These are phyloP conservation scores for Dendrolimus punctatus DNA, from an alignment of 1,140 invertebrate species.

Conservation along the genomic window DNA sequence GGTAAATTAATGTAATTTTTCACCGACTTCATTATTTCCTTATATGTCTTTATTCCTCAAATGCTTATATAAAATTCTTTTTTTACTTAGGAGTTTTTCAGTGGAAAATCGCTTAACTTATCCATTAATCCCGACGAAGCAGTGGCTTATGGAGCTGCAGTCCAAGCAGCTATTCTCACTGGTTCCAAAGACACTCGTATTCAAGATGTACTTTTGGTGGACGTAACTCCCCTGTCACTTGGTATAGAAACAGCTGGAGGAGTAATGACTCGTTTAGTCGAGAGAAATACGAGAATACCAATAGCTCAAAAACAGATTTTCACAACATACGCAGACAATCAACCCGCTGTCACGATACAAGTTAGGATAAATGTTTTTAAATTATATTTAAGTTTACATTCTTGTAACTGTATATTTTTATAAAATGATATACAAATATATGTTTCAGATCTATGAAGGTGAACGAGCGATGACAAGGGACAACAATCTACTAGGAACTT, in stretches of 20 bases:
- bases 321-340: conserved; percentile 77
- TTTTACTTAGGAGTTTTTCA: conserved; percentile 73
- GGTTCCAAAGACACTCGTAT: conserved; percentile 80
- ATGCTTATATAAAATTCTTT: neutral
- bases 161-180: conserved; percentile 83
- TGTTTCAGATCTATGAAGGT: conserved; percentile 80
- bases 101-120: conserved; percentile 77
- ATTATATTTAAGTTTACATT: no score
- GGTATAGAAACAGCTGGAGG: conserved; percentile 81
- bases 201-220: conserved; percentile 83
- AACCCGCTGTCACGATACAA: conserved; percentile 84
- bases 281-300: conserved; percentile 80
- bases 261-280: conserved; percentile 78
- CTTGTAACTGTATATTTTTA: no score
- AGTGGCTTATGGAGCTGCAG: conserved; percentile 80
- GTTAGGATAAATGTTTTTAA: conserved; percentile 50
- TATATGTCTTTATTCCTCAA: neutral
- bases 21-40: neutral
- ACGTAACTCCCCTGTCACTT: conserved; percentile 81
- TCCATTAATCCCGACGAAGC: conserved; percentile 88
- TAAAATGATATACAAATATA: neutral
- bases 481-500: conserved; percentile 86
- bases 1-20: conserved; percentile 14
- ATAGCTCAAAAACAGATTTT: conserved; percentile 79
- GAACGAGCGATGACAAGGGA: conserved; percentile 85